phyloP scores from a whole-genome alignment of 2,113 vertebrate genomes.

The Odobenus rosmarus region DNA sequence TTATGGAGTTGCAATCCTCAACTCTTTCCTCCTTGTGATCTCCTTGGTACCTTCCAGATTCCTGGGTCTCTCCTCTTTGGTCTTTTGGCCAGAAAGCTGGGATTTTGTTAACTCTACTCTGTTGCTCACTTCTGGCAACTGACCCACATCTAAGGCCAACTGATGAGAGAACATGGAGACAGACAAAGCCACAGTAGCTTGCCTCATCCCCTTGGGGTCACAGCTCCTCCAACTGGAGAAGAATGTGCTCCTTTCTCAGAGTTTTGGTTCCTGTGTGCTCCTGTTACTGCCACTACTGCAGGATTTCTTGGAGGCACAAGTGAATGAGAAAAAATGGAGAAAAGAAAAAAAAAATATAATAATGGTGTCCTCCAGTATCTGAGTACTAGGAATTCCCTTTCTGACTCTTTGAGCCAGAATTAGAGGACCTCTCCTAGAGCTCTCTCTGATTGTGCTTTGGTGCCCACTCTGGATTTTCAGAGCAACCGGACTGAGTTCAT shows the following conservation, averaged over 20 bases:
- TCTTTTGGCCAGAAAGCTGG: neutral
- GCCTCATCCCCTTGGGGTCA: neutral
- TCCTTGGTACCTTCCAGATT: neutral
- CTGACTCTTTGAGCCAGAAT: neutral
- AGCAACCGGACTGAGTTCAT: neutral
- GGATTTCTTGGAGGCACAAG: neutral
- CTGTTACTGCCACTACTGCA: neutral
- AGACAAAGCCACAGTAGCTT: neutral
- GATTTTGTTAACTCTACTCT: neutral
- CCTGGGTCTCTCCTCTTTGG: neutral
- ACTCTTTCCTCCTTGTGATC: neutral
- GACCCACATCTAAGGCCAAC: neutral
- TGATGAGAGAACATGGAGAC: neutral
- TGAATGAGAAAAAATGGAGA: neutral
- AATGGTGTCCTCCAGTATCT: neutral
- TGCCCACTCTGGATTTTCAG: neutral
- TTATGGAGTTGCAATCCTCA: neutral
- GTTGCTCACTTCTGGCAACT: neutral
- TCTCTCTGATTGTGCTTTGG: neutral
- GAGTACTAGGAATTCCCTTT: neutral
- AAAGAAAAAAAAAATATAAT: neutral
- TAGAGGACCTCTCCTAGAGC: neutral
- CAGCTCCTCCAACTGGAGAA: neutral
- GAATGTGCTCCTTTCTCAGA: neutral
- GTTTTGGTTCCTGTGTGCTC: neutral